Base-by-base conservation (phyloP, 2,888 invertebrate genomes). In the Pammene fasciana region DNA sequence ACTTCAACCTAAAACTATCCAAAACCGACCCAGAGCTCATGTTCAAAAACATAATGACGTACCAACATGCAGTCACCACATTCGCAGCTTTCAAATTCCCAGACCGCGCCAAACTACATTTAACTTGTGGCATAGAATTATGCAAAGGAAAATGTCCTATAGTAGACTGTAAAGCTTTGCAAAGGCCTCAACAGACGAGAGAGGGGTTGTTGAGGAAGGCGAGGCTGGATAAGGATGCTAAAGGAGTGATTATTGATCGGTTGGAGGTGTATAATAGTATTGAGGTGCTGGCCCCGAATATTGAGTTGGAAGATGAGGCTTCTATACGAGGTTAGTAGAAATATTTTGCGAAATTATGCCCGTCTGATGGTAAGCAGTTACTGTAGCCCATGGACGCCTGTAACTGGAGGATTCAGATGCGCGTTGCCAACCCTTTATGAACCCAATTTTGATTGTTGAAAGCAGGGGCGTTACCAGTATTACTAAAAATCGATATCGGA, bases 21-120 rank as follows among this genome's bases (percentile, higher is more conserved):
- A 88, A 79, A 73, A 77, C 79, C 1, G 89, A 91, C 67, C 88
- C 90, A 0, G 91, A 91, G 4, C 80, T 84, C 59, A 84, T 87
- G 76, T 85, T 90, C 34, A 91, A 88, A 75, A 89, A 90, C 75
- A 89, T 93, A 41, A 93, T 93, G 93, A 90, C 89, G 0, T 93
- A 92, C 71, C 91, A 93, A 75, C 91, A 93, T 72, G 93, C 93
- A 1, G 80, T 92, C 0, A 92, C 96, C 0, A 95, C 94, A 16
- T 97, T 97, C 87, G 94, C 96, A 0, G 97, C 97, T 5, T 97
- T 97, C 79, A 96, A 96, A 80, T 97, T 97, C 85, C 97, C 97
- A 5, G 96, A 96, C 79, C 92, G 96, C 73, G 96, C 96, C 72
- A 94, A 95, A 72, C 86, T 97, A 50, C 97, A 97, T 84, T 88